Base-by-base conservation (phyloP, 2,113 vertebrate genomes). In the Chrysochloris asiatica region DNA sequence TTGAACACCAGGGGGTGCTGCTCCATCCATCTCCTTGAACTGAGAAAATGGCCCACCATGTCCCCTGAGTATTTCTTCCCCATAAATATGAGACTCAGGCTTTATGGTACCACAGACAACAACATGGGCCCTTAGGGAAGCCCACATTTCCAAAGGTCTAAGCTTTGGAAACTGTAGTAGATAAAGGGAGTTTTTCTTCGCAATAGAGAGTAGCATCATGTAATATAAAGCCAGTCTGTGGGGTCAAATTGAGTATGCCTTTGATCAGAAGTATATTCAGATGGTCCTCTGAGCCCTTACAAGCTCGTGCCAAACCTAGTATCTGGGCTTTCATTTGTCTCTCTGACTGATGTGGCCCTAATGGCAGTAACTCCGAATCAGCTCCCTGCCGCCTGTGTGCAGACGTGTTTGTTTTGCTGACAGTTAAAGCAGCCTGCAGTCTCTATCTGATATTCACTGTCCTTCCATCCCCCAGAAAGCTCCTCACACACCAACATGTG, bases 111-210 rank as follows among this genome's bases (percentile, higher is more conserved):
- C 2, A 17, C n/a, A 28, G 81, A 33, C 48, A 78, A 24, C 6
- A 1, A 4, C 24, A 47, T 3, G 0, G 0, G 19, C 48, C 87
- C 92, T n/a, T 45, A 85, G 76, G 81, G 81, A 80, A 82, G 36
- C 17, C 43, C 72, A n/a, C 33, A 41, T 59, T 88, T 95, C 63
- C 76, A 71, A 73, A 86, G 4, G 77, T 7, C 77, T 43, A 63
- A 84, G 19, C 28, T 69, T 50, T 84, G 61, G 78, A 36, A 47
- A 63, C 0, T 0, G 9, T 24, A 56, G 71, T 50, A 13, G 71
- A 33, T 36, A 83, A 85, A 48, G 45, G 45, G 33, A 47, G 10
- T 17, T 89, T 93, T 94, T 52, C 59, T 96, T n/a, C 45, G 33
- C 22, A 12, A 43, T 0, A 0, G 76, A 71, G 65, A 47, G 67